phyloP scores from a whole-genome alignment of 2,797 vertebrate genomes.

The Coilia nasus region DNA sequence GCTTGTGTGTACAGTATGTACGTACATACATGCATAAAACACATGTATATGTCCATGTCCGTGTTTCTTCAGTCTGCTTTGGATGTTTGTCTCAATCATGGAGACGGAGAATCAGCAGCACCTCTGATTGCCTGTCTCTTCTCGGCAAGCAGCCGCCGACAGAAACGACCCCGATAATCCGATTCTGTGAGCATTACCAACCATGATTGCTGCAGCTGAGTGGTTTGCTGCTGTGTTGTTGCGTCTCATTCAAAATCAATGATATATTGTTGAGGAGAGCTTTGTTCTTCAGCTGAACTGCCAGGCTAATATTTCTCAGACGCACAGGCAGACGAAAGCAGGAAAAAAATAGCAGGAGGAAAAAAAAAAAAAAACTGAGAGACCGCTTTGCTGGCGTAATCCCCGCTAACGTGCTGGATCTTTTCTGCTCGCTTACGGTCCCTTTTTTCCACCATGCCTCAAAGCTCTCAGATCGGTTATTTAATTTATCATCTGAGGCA shows the following conservation, averaged over 20 bases:
- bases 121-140: conserved; percentile 50
- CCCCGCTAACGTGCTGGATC: conserved; percentile 36
- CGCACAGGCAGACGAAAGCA: conserved; percentile 32
- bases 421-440: conserved; percentile 36
- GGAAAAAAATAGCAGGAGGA: neutral
- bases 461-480: conserved; percentile 41
- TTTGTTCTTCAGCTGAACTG: conserved; percentile 49
- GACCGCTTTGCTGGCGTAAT: conserved; percentile 39
- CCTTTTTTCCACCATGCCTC: conserved; percentile 20
- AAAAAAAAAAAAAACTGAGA: conserved; percentile 6
- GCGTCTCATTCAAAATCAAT: conserved; percentile 52
- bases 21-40: conserved; percentile 48
- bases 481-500: conserved; percentile 45
- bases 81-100: conserved; percentile 28
- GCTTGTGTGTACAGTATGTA: neutral
- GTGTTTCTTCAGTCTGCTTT: neutral
- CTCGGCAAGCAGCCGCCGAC: conserved; percentile 39
- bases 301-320: conserved; percentile 44
- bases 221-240: conserved; percentile 46
- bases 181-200: conserved; percentile 56
- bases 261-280: conserved; percentile 56
- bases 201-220: conserved; percentile 52
- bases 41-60: conserved; percentile 27
- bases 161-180: conserved; percentile 55
- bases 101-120: conserved; percentile 35